A percentile compares a stretch with the other conserved stretches of the same genome.
Evolutionary conservation across 2,797 vertebrate species (phyloP).

Genomic region (Silurus aristotelis): DNA sequence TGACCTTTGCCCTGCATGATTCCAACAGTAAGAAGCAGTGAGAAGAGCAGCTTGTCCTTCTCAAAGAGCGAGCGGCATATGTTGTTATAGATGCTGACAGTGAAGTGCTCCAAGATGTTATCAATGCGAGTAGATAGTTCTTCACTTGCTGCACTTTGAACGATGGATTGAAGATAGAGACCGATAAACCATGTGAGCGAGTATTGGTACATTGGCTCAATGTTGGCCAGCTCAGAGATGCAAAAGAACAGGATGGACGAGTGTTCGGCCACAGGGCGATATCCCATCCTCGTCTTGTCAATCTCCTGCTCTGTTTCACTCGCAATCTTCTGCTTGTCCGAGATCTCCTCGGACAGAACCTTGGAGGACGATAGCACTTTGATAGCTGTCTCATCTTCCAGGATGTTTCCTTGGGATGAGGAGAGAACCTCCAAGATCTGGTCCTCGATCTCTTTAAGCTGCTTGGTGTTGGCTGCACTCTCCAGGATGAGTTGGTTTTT

Average conservation of each 20-base stretch:
- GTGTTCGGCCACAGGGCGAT: slow-evolving; percentile 87
- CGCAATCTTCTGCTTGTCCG: slow-evolving; percentile 86
- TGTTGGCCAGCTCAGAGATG: slow-evolving; percentile 89
- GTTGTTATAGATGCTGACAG: slow-evolving; percentile 86
- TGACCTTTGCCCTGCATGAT: slow-evolving; percentile 83
- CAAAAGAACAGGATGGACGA: slow-evolving; percentile 91
- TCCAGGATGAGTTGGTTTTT: slow-evolving; percentile 91
- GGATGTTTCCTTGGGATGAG: slow-evolving; percentile 87
- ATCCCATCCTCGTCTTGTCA: slow-evolving; percentile 87
- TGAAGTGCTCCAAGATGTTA: slow-evolving; percentile 84
- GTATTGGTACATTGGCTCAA: slow-evolving; percentile 96
- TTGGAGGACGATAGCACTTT: slow-evolving; percentile 90
- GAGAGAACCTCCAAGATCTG: slow-evolving; percentile 90
- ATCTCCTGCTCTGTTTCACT: slow-evolving; percentile 85
- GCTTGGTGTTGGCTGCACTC: slow-evolving; percentile 86
- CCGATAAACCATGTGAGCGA: slow-evolving; percentile 91
- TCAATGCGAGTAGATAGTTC: slow-evolving; percentile 75
- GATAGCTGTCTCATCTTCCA: slow-evolving; percentile 91
- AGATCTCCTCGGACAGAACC: slow-evolving; percentile 87
- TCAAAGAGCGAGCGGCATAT: slow-evolving; percentile 94
- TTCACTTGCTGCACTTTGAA: slow-evolving; percentile 80
- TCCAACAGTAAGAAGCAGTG: slow-evolving; percentile 85
- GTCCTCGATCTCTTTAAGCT: slow-evolving; percentile 91
- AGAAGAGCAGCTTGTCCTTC: slow-evolving; percentile 94
- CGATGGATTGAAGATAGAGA: slow-evolving; percentile 84